Evolutionary conservation across 2,113 vertebrate genomes (phyloP).

Genomic region (Dipodomys stephensi): DNA sequence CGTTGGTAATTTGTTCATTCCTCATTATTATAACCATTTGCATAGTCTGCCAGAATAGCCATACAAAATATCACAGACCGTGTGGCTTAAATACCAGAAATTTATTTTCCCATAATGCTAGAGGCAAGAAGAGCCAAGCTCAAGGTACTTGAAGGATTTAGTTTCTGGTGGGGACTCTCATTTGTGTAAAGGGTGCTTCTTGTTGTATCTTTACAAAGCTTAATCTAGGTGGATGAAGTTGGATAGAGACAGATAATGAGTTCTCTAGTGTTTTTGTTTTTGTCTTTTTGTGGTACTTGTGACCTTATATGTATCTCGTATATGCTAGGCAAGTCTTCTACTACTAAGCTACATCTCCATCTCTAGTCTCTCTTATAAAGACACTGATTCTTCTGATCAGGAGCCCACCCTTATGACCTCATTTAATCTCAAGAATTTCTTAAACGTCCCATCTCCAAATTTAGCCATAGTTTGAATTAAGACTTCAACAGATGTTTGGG

Average conservation of each 20-base stretch:
- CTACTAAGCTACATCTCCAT: neutral
- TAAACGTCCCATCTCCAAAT: neutral
- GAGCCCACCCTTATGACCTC: neutral
- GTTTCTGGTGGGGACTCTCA: neutral
- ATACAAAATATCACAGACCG: neutral
- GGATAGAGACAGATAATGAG: neutral
- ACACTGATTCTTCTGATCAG: neutral
- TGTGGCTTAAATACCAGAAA: neutral
- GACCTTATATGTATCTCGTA: neutral
- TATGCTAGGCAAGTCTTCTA: neutral
- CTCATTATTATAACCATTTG: conserved; percentile 2
- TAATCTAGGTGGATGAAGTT: neutral
- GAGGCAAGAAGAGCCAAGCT: neutral
- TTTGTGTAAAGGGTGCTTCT: neutral
- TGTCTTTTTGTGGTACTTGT: neutral
- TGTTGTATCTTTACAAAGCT: neutral
- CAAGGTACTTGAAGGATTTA: neutral
- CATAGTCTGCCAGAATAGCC: neutral
- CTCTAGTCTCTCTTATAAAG: neutral
- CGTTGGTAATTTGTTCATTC: neutral
- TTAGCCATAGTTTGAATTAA: neutral
- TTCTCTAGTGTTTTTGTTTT: neutral
- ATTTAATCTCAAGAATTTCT: conserved; percentile 13
- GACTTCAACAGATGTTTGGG: neutral
- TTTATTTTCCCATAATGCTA: neutral